phyloP scores from a whole-genome alignment of 2,113 vertebrate species.

The Apaloderma vittatum region DNA sequence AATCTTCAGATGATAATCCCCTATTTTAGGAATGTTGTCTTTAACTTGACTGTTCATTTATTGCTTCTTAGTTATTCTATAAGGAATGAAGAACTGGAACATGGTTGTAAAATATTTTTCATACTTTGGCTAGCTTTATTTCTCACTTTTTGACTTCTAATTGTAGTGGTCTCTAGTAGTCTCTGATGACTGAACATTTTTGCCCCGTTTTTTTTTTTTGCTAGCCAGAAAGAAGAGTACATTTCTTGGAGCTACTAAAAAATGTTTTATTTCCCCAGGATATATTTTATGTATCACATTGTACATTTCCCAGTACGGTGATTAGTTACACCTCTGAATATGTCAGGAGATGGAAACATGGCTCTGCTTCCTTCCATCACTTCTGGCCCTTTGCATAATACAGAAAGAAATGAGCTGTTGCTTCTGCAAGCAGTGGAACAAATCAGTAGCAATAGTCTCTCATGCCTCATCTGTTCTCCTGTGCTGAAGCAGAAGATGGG shows the following conservation, averaged over 20 bases:
- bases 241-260: background rate
- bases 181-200: background rate
- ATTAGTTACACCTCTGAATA: conserved; percentile 35
- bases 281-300: background rate
- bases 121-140: background rate
- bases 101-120: background rate
- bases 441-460: conserved; percentile 58
- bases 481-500: conserved; percentile 19
- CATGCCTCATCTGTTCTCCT: conserved; percentile 54
- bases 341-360: conserved; percentile 34
- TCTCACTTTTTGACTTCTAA: background rate
- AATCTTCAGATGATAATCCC: background rate
- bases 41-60: background rate
- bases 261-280: background rate
- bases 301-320: background rate
- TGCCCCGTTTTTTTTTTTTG: background rate
- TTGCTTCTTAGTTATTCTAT: background rate
- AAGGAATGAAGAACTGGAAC: background rate
- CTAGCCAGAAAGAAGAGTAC: background rate
- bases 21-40: background rate
- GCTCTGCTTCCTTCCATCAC: conserved; percentile 32
- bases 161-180: background rate
- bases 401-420: conserved; percentile 56
- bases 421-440: conserved; percentile 54
- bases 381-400: conserved; percentile 1